A percentile compares a stretch with the other conserved stretches of the same genome.
These are phyloP conservation scores for Psittacula echo DNA, from an alignment of 2,797 vertebrate species.

Conservation along the genomic window DNA sequence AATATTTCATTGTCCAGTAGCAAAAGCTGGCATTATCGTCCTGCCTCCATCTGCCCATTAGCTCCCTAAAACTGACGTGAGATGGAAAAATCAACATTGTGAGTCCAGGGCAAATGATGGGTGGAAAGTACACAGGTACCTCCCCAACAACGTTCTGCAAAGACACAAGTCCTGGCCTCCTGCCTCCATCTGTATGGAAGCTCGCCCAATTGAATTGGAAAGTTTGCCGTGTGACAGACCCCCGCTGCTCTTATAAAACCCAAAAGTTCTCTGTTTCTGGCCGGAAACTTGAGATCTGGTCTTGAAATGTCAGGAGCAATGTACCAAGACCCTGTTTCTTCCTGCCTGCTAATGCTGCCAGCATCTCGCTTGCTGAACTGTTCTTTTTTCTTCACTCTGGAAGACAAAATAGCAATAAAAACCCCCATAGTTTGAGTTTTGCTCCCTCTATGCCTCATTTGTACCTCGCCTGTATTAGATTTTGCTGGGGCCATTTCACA, in stretches of 20 bases:
- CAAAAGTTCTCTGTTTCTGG: background rate
- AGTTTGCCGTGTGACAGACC: background rate
- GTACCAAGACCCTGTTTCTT: background rate
- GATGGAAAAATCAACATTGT: background rate
- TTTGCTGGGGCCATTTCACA: background rate
- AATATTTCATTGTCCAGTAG: conserved; percentile 20
- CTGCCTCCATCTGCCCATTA: conserved; percentile 28
- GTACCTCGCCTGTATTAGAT: background rate
- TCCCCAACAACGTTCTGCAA: background rate
- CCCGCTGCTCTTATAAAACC: background rate
- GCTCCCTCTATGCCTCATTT: background rate
- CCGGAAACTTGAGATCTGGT: background rate
- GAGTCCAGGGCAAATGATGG: background rate
- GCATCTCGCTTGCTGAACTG: background rate
- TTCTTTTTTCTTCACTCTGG: background rate
- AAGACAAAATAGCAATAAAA: background rate
- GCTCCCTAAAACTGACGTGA: background rate
- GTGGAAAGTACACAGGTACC: background rate
- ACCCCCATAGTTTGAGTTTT: background rate
- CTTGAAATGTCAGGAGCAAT: background rate
- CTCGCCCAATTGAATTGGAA: background rate
- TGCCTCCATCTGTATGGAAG: background rate
- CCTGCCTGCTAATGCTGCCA: background rate
- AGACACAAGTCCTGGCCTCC: background rate
- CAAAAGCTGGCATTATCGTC: conserved; percentile 4